phyloP scores from a whole-genome alignment of 2,888 invertebrate genomes.

The Epirrhoe tristata region DNA sequence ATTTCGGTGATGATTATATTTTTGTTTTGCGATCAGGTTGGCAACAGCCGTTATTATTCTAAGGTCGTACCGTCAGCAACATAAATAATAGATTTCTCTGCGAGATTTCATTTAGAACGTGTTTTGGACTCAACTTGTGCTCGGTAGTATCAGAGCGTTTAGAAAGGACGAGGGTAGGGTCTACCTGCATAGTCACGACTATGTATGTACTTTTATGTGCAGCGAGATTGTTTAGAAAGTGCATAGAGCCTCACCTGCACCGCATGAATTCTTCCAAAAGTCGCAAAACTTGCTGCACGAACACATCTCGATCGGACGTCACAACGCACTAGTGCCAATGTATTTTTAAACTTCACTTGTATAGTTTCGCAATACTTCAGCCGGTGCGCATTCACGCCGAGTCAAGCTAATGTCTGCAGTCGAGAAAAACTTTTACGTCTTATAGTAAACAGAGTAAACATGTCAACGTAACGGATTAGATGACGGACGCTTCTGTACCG shows the following conservation, averaged over 20 bases:
- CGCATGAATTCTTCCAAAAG: constrained; percentile 82
- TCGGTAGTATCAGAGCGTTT: constrained; percentile 42
- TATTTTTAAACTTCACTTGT: constrained; percentile 85
- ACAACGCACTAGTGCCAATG: constrained; percentile 79
- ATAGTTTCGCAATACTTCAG: constrained; percentile 81
- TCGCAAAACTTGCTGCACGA: constrained; percentile 82
- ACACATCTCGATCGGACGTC: constrained; percentile 77
- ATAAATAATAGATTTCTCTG: constrained; percentile 32
- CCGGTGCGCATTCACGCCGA: constrained; percentile 68
- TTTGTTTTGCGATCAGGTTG: constrained; percentile 9
- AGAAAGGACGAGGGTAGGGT: constrained; percentile 56
- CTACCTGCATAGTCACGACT: constrained; percentile 7
- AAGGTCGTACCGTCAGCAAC: constrained; percentile 5
- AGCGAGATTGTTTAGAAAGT: constrained; percentile 56
- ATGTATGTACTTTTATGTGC: constrained; percentile 13
- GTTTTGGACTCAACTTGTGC: constrained; percentile 23
- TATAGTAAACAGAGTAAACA: constrained; percentile 70
- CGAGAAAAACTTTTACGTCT: constrained; percentile 66
- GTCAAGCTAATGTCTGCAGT: constrained; percentile 65
- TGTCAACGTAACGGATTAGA: constrained; percentile 69
- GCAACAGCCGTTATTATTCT: constrained; percentile 15
- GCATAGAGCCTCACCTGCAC: constrained; percentile 74
- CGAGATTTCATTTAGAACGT: constrained; percentile 27
- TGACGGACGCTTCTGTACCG: constrained; percentile 63
- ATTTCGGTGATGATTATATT: constrained; percentile 12